These are phyloP conservation scores for Corythaixoides concolor DNA, from an alignment of 2,113 vertebrate genomes.

Conservation along the genomic window DNA sequence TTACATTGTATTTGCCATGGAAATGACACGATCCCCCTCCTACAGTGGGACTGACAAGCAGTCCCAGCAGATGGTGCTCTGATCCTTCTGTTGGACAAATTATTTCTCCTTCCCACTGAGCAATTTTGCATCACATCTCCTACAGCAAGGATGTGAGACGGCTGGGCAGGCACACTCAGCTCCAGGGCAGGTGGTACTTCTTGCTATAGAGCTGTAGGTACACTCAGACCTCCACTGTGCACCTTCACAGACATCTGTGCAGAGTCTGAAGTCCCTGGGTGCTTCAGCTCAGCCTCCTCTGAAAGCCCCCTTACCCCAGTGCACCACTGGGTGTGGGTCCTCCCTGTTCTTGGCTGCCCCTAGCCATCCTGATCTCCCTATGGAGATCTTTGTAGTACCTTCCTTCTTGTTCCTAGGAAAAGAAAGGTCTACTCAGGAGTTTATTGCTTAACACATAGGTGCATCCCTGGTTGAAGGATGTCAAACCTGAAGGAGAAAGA, in stretches of 20 bases:
- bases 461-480: background rate
- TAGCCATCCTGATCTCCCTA: accelerated
- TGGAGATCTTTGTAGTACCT: background rate
- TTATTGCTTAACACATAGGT: background rate
- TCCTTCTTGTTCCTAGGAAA: background rate
- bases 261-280: background rate
- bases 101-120: background rate
- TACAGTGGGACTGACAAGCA: accelerated
- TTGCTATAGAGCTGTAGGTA: background rate
- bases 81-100: background rate
- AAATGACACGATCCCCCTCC: background rate
- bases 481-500: background rate
- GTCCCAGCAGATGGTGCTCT: slow-evolving; percentile 52
- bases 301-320: background rate
- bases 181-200: background rate
- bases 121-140: background rate
- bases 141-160: background rate
- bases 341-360: too few relatives aligned
- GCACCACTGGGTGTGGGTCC: background rate
- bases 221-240: background rate
- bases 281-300: background rate
- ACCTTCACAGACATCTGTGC: background rate
- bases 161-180: background rate
- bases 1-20: background rate
- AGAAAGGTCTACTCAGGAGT: background rate